Percentiles rank a stretch among this genome's conserved stretches.
Conservation (phyloP, 2,888 invertebrate genomes). For the Eristalinus sepulchralis region DNA sequence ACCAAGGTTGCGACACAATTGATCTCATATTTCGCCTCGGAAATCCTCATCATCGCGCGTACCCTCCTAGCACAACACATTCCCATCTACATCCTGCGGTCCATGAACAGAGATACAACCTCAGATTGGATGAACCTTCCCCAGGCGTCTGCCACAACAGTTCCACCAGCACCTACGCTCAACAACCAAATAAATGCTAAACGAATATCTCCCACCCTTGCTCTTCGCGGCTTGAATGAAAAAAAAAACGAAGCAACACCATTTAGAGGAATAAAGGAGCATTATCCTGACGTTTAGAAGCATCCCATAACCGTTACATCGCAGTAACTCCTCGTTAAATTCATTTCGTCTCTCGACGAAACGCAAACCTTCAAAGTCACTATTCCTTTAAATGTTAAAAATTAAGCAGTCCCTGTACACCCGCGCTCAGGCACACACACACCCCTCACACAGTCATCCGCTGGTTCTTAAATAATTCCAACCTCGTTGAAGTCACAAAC, state of each 20-base stretch:
- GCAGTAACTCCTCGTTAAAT: constrained; percentile 47
- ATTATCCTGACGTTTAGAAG: constrained; percentile 19
- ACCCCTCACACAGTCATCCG: not conserved
- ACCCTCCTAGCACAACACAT: not conserved
- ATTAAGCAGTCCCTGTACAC: constrained; percentile 24
- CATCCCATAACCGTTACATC: constrained; percentile 32
- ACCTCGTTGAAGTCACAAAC: not conserved
- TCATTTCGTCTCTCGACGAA: constrained; percentile 40
- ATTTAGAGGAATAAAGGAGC: constrained; percentile 11
- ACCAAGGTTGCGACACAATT: not conserved
- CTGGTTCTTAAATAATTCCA: constrained; percentile 33
- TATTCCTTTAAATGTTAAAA: constrained; percentile 36
- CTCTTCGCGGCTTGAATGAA: no score
- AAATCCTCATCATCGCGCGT: not conserved
- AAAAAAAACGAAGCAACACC: not conserved
- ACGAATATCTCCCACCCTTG: not conserved
- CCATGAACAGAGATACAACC: not conserved
- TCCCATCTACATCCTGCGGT: not conserved
- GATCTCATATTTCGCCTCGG: not conserved
- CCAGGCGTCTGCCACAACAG: not conserved
- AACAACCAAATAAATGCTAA: not conserved
- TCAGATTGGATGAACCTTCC: not conserved
- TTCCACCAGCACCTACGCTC: not conserved
- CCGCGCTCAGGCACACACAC: not conserved
- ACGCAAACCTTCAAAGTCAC: constrained; percentile 23